These are phyloP conservation scores for Drosophila peninsularis DNA, from an alignment of 2,888 invertebrate species.

Conservation along the genomic window DNA sequence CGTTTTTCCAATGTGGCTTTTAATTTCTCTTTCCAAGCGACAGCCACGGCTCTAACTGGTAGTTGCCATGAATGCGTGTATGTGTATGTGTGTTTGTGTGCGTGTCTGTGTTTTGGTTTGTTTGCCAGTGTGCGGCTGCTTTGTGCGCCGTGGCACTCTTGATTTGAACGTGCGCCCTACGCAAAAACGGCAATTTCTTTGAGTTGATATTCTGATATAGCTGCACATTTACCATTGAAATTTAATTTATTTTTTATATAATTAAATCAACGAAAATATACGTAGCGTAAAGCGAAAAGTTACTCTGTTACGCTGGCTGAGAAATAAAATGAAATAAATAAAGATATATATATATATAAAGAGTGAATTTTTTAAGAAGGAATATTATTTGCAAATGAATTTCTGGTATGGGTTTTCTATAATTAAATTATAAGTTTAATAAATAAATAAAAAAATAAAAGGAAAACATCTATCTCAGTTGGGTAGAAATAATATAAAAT, in stretches of 20 bases:
- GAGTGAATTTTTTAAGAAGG: neutral
- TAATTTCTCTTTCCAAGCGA: constrained; percentile 36
- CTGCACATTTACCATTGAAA: neutral
- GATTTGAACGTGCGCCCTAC: constrained; percentile 44
- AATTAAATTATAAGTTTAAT: neutral
- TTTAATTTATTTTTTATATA: neutral
- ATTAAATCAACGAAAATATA: neutral
- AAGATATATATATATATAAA: neutral
- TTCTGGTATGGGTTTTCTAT: neutral
- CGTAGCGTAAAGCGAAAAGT: neutral
- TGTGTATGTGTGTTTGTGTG: constrained; percentile 10
- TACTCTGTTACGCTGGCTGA: neutral
- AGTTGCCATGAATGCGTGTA: constrained; percentile 7
- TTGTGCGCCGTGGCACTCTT: constrained; percentile 36
- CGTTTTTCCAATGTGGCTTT: constrained; percentile 66
- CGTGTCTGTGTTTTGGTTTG: constrained; percentile 14
- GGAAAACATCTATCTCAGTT: no score
- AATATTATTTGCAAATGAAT: neutral
- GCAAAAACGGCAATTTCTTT: neutral
- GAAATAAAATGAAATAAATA: no score
- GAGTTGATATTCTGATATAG: neutral
- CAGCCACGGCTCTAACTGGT: constrained; percentile 56
- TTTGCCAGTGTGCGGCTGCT: constrained; percentile 29
- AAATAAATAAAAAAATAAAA: no score
- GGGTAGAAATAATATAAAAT: no score